Evolutionary conservation across 2,888 invertebrate species (phyloP), one percentile per base, ranked within the genome.

Genomic region (Aproaerema taeniolella): DNA sequence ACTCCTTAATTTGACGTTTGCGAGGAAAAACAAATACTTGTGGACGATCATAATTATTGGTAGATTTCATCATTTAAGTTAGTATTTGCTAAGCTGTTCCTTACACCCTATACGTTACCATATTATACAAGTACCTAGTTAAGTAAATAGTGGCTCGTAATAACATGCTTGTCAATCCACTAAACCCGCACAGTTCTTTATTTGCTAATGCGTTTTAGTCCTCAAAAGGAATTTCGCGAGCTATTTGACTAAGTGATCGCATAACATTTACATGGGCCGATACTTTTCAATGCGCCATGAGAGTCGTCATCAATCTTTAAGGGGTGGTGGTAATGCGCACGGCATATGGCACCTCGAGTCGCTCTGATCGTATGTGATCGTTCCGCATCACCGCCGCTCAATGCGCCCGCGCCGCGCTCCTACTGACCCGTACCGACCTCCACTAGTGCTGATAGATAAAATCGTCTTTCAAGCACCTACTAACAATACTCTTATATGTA

Each of bases 201-300:
- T n/a, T n/a, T n/a, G n/a, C n/a, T n/a, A n/a, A n/a, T n/a, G n/a
- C n/a, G n/a, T 20, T 20, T 20, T 8, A 20, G 4, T 20, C 8
- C 20, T 6, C 8, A 20, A 6, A 20, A 39, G 49, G 53, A 67
- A 70, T 70, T 76, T 78, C 47, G 66, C 70, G 64, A 67, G 61
- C 72, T 73, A 80, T 81, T 82, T 73, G 58, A 59, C 72, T 80
- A 79, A 82, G 81, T 77, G 75, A 75, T 77, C 69, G 67, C 74
- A 76, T 79, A 80, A 78, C 79, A 83, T 85, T 85, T 83, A 85
- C 78, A 86, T 85, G 86, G 73, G 73, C 75, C 75, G 72, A 71
- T 85, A 82, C 81, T 57, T 75, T 75, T 69, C 70, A 85, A 83
- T 85, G 72, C 67, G 64, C 47, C 55, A 60, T 56, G 67, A 67